These are phyloP conservation scores for Athene cunicularia DNA, from an alignment of 2,113 vertebrate genomes.

Conservation along the genomic window DNA sequence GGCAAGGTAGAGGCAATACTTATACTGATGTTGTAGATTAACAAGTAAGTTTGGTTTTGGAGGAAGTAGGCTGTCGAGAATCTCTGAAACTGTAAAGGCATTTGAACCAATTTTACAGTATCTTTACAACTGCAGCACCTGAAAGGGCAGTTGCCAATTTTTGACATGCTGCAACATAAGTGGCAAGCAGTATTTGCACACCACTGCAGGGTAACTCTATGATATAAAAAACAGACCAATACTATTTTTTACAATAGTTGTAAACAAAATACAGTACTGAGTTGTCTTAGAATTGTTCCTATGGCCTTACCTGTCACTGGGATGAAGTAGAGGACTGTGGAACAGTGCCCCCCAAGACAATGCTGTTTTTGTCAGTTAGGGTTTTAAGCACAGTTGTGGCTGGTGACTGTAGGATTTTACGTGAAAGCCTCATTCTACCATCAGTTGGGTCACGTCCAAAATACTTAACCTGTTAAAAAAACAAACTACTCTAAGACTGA, in stretches of 20 bases:
- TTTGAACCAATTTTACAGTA: not conserved
- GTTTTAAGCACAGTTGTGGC: slow-evolving; percentile 81
- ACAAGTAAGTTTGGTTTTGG: not conserved
- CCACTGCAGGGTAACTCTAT: slow-evolving; percentile 10
- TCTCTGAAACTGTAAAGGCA: not conserved
- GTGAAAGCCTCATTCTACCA: slow-evolving; percentile 94
- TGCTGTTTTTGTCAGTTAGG: slow-evolving; percentile 86
- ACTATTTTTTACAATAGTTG: not conserved
- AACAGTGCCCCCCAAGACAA: slow-evolving; percentile 78
- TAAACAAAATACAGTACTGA: not conserved
- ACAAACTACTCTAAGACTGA: not conserved
- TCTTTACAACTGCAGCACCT: not conserved
- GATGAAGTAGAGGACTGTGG: slow-evolving; percentile 68
- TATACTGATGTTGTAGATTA: not conserved
- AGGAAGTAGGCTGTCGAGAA: not conserved
- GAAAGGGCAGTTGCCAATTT: not conserved
- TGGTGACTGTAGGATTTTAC: slow-evolving; percentile 93
- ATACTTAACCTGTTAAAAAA: slow-evolving; percentile 89
- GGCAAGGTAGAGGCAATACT: not conserved
- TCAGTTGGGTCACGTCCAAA: slow-evolving; percentile 96
- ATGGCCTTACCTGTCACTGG: slow-evolving; percentile 40
- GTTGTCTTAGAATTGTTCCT: not conserved
- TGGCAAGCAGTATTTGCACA: slow-evolving; percentile 10
- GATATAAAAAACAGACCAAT: not conserved
- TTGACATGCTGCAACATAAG: not conserved